phyloP scores from a whole-genome alignment of 2,888 invertebrate genomes.

The Podotricha telesiphe region DNA sequence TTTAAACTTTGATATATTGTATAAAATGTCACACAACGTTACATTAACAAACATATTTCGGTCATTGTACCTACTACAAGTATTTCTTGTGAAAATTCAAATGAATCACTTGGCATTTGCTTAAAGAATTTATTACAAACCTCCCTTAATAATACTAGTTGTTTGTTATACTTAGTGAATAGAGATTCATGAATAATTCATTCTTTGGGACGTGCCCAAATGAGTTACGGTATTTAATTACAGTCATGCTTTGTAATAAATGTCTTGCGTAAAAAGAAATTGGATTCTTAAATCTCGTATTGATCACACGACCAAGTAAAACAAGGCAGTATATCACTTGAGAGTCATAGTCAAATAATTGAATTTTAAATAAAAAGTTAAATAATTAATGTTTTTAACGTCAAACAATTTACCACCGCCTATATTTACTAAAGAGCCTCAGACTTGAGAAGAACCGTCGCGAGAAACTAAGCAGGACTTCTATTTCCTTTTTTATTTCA shows the following conservation, averaged over 20 bases:
- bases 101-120: constrained; percentile 16
- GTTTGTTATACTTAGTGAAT: constrained; percentile 36
- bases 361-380: no score
- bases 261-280: background rate
- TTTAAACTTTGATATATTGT: no score
- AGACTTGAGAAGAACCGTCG: no score
- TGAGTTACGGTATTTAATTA: constrained; percentile 39
- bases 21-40: background rate
- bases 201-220: constrained; percentile 26
- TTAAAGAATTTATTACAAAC: constrained; percentile 32
- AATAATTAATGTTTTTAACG: no score
- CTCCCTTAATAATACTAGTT: constrained; percentile 26
- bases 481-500: no score
- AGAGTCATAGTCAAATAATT: no score
- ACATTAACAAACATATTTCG: background rate
- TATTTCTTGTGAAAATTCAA: constrained; percentile 15
- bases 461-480: no score
- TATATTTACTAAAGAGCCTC: no score
- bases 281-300: background rate
- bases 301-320: background rate
- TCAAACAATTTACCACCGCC: no score
- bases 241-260: constrained; percentile 16
- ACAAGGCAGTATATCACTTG: background rate
- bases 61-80: background rate
- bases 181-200: constrained; percentile 40